These are phyloP conservation scores for Notechis scutatus DNA, from an alignment of 2,113 vertebrate species.

Conservation along the genomic window DNA sequence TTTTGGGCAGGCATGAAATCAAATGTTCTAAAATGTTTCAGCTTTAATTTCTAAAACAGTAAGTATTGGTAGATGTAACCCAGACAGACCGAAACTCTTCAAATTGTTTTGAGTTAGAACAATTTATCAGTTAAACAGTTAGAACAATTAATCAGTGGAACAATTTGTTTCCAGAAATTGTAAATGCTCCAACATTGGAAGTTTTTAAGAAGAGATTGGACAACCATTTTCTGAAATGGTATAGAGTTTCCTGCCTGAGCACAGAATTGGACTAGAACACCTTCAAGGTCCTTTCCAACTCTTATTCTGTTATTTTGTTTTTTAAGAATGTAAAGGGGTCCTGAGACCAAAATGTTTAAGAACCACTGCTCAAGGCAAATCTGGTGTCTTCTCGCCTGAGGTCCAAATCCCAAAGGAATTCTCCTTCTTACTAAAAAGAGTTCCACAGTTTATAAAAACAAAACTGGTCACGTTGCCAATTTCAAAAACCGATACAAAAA, in stretches of 20 bases:
- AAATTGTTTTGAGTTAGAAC: not conserved
- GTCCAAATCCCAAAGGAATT: not conserved
- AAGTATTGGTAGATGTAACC: not conserved
- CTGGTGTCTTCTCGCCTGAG: not conserved
- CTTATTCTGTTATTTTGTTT: no score
- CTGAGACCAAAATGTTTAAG: not conserved
- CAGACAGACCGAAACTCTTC: not conserved
- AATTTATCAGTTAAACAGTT: no score
- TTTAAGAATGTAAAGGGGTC: not conserved
- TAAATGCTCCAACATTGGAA: no score
- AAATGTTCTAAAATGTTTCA: not conserved
- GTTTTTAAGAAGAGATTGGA: no score
- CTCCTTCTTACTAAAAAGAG: not conserved
- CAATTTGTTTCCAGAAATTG: no score
- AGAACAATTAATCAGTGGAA: no score
- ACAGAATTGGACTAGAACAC: no score
- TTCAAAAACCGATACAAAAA: no score
- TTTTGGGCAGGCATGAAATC: not conserved
- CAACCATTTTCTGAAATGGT: no score
- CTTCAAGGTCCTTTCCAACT: no score
- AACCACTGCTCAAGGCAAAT: not conserved
- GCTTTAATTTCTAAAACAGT: not conserved
- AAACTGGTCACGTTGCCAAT: no score
- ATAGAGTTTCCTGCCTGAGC: no score
- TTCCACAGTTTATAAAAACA: not conserved